Conservation (phyloP, 2,113 vertebrate genomes). For the Spea multiplicata region DNA sequence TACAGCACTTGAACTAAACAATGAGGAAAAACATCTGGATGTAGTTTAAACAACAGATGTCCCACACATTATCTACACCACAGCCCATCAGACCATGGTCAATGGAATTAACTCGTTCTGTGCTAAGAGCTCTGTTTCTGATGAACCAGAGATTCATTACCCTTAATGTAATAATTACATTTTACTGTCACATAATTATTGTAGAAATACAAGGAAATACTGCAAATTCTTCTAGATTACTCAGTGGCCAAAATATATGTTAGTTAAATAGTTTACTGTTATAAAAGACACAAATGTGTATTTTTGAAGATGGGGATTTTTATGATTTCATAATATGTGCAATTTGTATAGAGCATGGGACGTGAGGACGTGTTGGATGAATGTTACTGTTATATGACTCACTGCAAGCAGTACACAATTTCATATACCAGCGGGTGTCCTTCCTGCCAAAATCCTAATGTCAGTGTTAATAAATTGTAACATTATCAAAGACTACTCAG, state of each 20-base stretch:
- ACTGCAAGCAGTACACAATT: not conserved
- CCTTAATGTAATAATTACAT: no score
- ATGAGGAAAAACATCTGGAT: conserved; percentile 42
- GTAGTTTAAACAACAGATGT: conserved; percentile 32
- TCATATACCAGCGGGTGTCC: not conserved
- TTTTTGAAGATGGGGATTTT: no score
- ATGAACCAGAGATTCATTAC: not conserved
- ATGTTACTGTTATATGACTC: not conserved
- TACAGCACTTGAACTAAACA: not conserved
- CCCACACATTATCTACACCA: conserved; percentile 19
- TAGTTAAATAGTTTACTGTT: no score
- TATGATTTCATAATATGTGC: no score
- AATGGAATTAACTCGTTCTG: conserved; percentile 23
- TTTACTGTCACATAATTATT: not conserved
- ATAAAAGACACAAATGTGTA: no score
- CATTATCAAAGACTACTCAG: not conserved
- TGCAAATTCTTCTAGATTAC: no score
- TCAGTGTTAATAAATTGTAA: not conserved
- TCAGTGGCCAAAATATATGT: no score
- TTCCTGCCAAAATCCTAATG: not conserved
- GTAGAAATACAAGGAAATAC: not conserved
- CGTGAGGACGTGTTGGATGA: not conserved
- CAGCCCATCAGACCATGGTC: conserved; percentile 10
- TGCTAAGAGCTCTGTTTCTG: not conserved
- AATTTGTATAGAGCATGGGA: no score